Evolutionary conservation across 2,113 vertebrate species (phyloP).

Genomic region (Aegotheles bennettii): DNA sequence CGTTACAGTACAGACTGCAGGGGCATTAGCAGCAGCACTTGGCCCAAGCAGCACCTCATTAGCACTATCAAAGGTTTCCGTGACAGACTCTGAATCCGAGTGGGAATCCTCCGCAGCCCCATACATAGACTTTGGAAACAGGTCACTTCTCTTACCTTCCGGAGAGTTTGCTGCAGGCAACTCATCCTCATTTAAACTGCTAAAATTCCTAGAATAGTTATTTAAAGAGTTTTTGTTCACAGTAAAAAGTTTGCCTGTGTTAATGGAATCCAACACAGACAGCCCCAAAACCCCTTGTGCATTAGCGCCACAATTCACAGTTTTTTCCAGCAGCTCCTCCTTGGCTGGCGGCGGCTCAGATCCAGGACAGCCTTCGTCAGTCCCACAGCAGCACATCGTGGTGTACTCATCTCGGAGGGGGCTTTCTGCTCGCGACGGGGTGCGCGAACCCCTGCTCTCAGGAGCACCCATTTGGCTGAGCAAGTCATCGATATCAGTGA

Average conservation of each 20-base stretch:
- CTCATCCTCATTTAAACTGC: conserved; percentile 69
- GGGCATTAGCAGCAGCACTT: background rate
- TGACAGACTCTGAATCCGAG: conserved; percentile 76
- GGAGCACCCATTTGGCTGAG: conserved; percentile 59
- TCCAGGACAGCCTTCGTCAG: background rate
- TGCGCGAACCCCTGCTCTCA: background rate
- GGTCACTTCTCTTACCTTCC: background rate
- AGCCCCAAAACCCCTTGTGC: conserved; percentile 59
- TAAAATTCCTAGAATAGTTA: conserved; percentile 84
- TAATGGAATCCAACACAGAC: conserved; percentile 71
- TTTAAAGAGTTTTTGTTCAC: conserved; percentile 79
- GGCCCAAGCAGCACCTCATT: background rate
- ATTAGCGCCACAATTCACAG: background rate
- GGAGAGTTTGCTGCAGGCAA: conserved; percentile 3
- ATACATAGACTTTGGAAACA: conserved; percentile 73
- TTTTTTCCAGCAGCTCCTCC: background rate
- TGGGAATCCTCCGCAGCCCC: conserved; percentile 78
- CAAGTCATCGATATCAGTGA: conserved; percentile 72
- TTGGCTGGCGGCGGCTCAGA: background rate
- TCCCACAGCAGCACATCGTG: conserved; percentile 7
- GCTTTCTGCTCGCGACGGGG: background rate
- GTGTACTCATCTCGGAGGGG: background rate
- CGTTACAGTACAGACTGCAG: background rate
- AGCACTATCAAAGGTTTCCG: conserved; percentile 27
- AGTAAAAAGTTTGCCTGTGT: conserved; percentile 71